phyloP scores from a whole-genome alignment of 2,113 vertebrate species.

The Terrapene triunguis region DNA sequence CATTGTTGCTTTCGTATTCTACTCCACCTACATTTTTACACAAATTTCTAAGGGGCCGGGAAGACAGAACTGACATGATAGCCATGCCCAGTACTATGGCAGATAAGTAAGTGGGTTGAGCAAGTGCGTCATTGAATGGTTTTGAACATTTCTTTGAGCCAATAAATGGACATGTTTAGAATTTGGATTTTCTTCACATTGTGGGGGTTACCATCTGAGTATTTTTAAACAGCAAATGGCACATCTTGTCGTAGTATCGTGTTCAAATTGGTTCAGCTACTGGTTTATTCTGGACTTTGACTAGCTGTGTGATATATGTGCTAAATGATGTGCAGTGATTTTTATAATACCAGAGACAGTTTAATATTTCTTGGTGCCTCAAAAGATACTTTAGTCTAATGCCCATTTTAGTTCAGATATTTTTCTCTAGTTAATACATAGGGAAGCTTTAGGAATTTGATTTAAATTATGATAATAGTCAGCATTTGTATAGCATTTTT shows the following conservation, averaged over 20 bases:
- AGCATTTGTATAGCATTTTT: background rate
- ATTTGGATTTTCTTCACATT: background rate
- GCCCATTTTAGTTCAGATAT: background rate
- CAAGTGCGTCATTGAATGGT: background rate
- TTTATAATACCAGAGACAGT: background rate
- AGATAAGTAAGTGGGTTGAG: background rate
- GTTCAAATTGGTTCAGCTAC: background rate
- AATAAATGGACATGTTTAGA: background rate
- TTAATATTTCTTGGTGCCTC: background rate
- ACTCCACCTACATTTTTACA: background rate
- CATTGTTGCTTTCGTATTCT: background rate
- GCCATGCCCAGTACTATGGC: background rate
- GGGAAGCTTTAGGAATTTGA: background rate
- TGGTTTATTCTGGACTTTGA: background rate
- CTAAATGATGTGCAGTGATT: background rate
- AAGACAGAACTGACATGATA: background rate
- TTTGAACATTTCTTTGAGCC: background rate
- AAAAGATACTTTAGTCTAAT: background rate
- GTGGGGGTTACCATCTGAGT: background rate
- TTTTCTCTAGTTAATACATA: slow-evolving; percentile 18
- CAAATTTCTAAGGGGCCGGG: background rate
- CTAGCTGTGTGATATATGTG: background rate
- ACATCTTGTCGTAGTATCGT: background rate
- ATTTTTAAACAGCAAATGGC: background rate
- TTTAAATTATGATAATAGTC: background rate